Conservation (phyloP, 2,888 invertebrate genomes). For the Chrysolina oricalcia region DNA sequence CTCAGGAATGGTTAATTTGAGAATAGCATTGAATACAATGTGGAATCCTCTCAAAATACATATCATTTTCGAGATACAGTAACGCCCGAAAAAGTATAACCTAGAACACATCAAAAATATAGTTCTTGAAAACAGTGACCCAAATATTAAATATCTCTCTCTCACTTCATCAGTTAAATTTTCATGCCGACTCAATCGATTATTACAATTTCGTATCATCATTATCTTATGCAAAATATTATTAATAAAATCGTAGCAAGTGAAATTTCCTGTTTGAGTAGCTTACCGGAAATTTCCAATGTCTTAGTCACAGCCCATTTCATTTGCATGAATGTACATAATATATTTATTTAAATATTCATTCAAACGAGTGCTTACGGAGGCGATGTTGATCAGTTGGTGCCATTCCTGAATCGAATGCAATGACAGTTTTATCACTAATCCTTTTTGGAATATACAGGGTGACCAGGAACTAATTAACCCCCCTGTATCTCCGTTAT, state of each 20-base stretch:
- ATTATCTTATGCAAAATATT: background rate
- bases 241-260: background rate
- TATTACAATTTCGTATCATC: too few species aligned
- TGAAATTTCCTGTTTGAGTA: background rate
- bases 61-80: too few species aligned
- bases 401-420: background rate
- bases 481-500: too few species aligned
- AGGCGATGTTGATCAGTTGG: background rate
- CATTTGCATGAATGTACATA: constrained; percentile 8
- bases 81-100: too few species aligned
- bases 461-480: too few species aligned
- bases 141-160: too few species aligned
- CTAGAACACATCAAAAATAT: too few species aligned
- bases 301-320: constrained; percentile 8
- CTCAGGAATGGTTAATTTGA: too few species aligned
- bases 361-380: background rate
- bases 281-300: background rate
- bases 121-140: too few species aligned
- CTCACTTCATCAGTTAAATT: background rate
- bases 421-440: background rate
- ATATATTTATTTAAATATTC: background rate
- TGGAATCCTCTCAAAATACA: too few species aligned
- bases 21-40: too few species aligned
- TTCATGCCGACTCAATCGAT: background rate
- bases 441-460: background rate